phyloP scores from a whole-genome alignment of 2,113 vertebrate genomes.

The Aptenodytes forsteri region DNA sequence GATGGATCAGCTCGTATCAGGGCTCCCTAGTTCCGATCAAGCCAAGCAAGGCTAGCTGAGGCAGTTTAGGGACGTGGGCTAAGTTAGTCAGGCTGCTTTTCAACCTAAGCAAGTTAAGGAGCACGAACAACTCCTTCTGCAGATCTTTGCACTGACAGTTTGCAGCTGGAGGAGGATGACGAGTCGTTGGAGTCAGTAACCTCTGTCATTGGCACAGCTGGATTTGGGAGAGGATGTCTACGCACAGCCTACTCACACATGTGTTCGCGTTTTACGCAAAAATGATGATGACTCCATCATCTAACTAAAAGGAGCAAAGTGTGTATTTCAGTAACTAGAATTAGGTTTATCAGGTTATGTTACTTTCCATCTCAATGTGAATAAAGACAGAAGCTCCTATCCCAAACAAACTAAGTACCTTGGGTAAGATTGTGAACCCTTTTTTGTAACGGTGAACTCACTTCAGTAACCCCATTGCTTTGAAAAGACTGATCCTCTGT shows the following conservation, averaged over 20 bases:
- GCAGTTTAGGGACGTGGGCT: neutral
- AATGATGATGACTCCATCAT: neutral
- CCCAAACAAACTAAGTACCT: neutral
- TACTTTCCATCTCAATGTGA: neutral
- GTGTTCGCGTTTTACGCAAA: neutral
- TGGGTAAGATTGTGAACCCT: neutral
- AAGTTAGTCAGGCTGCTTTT: neutral
- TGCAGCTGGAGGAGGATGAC: neutral
- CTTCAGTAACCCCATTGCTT: neutral
- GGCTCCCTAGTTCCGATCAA: neutral
- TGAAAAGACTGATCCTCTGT: neutral
- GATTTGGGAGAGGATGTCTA: neutral
- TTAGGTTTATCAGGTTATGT: neutral
- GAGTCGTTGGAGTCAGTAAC: neutral
- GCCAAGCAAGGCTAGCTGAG: neutral
- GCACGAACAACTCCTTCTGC: neutral
- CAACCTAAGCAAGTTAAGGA: neutral
- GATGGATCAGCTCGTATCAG: neutral
- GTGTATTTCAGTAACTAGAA: neutral
- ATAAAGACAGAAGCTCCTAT: neutral
- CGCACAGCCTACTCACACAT: rapidly evolving
- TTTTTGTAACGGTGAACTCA: neutral
- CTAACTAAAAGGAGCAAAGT: neutral
- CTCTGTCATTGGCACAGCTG: neutral
- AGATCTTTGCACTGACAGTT: neutral